These are phyloP conservation scores for Mamestra brassicae DNA, from an alignment of 2,888 invertebrate species.

Conservation along the genomic window DNA sequence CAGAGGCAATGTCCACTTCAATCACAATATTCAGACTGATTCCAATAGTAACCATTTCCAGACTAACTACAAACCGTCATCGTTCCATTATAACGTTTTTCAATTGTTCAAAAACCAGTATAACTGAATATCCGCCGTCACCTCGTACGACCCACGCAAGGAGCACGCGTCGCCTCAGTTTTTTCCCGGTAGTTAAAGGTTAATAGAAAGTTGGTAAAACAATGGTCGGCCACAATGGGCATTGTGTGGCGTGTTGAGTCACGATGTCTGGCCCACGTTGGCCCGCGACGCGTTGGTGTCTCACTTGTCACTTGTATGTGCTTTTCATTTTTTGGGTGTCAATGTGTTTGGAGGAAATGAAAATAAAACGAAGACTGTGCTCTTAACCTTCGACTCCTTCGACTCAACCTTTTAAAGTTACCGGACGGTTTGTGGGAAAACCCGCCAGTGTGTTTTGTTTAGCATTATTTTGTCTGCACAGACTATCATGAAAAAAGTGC, in stretches of 20 bases:
- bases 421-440: neutral
- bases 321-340: slow-evolving; percentile 35
- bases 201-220: slow-evolving; percentile 84
- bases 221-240: slow-evolving; percentile 79
- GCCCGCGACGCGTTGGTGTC: slow-evolving; percentile 60
- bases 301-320: slow-evolving; percentile 45
- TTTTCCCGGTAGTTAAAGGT: slow-evolving; percentile 82
- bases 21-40: no score
- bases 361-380: slow-evolving; percentile 16
- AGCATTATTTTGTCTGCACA: no score
- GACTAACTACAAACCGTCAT: slow-evolving; percentile 6
- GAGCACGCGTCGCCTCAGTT: slow-evolving; percentile 64
- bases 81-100: slow-evolving; percentile 25
- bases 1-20: no score
- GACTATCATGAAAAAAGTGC: neutral
- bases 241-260: slow-evolving; percentile 79
- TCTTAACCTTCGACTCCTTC: slow-evolving; percentile 15
- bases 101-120: slow-evolving; percentile 30
- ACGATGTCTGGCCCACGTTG: slow-evolving; percentile 65
- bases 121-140: slow-evolving; percentile 37
- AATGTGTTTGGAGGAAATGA: slow-evolving; percentile 18
- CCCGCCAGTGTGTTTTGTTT: neutral
- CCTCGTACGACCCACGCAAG: slow-evolving; percentile 56
- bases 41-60: neutral
- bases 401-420: neutral